Percentiles rank a stretch among this genome's conserved stretches.
These are phyloP conservation scores for Triplophysa dalaica DNA, from an alignment of 2,113 vertebrate genomes.

Conservation along the genomic window DNA sequence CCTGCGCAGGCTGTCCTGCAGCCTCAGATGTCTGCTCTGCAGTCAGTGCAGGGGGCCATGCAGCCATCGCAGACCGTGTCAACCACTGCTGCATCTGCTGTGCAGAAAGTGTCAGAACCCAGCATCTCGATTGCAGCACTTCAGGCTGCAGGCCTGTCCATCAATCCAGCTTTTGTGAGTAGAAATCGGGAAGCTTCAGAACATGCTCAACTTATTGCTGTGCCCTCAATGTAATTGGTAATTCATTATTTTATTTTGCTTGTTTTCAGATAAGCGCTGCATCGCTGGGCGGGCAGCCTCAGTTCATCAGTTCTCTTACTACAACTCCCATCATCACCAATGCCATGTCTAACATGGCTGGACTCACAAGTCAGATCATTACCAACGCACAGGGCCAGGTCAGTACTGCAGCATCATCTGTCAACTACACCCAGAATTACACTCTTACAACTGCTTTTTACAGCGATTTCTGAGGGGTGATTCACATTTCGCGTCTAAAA, in stretches of 20 bases:
- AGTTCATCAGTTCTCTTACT: slow-evolving; percentile 88
- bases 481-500: no score
- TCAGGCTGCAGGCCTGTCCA: slow-evolving; percentile 86
- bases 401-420: slow-evolving; percentile 44
- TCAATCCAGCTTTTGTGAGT: slow-evolving; percentile 89
- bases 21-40: slow-evolving; percentile 74
- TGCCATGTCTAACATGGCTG: slow-evolving; percentile 83
- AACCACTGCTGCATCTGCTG: slow-evolving; percentile 61
- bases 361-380: slow-evolving; percentile 90
- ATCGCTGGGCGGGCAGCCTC: slow-evolving; percentile 85
- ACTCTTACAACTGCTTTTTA: neutral
- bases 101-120: slow-evolving; percentile 70
- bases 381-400: slow-evolving; percentile 95
- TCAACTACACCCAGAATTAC: neutral
- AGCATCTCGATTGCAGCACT: slow-evolving; percentile 79
- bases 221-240: neutral
- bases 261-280: slow-evolving; percentile 83
- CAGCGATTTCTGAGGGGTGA: no score
- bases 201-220: neutral
- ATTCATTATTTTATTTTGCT: neutral
- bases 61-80: slow-evolving; percentile 72
- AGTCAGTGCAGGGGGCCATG: slow-evolving; percentile 62
- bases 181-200: no score
- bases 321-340: slow-evolving; percentile 86
- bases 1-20: slow-evolving; percentile 77